phyloP scores from a whole-genome alignment of 2,113 vertebrate species.

The Dissostichus mawsoni region DNA sequence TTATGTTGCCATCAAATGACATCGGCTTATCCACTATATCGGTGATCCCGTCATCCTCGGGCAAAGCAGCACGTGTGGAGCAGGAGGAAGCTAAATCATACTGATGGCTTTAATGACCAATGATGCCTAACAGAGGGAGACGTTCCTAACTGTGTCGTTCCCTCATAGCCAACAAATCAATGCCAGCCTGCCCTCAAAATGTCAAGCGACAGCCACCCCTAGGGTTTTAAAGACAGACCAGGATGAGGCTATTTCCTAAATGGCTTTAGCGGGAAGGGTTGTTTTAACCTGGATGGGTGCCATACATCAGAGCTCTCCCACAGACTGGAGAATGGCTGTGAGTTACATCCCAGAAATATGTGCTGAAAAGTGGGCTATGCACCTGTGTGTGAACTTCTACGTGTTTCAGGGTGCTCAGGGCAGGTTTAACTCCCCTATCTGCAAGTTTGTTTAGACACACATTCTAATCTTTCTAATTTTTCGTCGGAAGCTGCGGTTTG shows the following conservation, averaged over 20 bases:
- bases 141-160: slow-evolving; percentile 59
- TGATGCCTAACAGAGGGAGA: slow-evolving; percentile 69
- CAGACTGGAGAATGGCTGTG: slow-evolving; percentile 34
- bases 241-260: slow-evolving; percentile 66
- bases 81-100: slow-evolving; percentile 58
- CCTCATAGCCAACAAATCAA: slow-evolving; percentile 66
- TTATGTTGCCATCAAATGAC: slow-evolving; percentile 21
- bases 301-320: slow-evolving; percentile 39
- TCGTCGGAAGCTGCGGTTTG: slow-evolving; percentile 54
- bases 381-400: slow-evolving; percentile 11
- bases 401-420: slow-evolving; percentile 21
- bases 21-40: slow-evolving; percentile 45
- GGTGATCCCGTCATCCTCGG: slow-evolving; percentile 42
- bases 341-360: slow-evolving; percentile 56
- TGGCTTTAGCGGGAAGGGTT: slow-evolving; percentile 56
- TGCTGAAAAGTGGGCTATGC: slow-evolving; percentile 40
- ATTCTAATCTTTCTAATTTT: slow-evolving; percentile 74
- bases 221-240: slow-evolving; percentile 54
- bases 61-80: slow-evolving; percentile 20
- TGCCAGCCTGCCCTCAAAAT: slow-evolving; percentile 73
- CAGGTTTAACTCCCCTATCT: slow-evolving; percentile 29
- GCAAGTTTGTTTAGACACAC: slow-evolving; percentile 55
- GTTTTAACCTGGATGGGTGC: slow-evolving; percentile 32
- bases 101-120: slow-evolving; percentile 70
- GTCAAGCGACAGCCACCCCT: slow-evolving; percentile 60